Evolutionary conservation across 2,888 invertebrate genomes (phyloP).

Genomic region (Leucania comma): DNA sequence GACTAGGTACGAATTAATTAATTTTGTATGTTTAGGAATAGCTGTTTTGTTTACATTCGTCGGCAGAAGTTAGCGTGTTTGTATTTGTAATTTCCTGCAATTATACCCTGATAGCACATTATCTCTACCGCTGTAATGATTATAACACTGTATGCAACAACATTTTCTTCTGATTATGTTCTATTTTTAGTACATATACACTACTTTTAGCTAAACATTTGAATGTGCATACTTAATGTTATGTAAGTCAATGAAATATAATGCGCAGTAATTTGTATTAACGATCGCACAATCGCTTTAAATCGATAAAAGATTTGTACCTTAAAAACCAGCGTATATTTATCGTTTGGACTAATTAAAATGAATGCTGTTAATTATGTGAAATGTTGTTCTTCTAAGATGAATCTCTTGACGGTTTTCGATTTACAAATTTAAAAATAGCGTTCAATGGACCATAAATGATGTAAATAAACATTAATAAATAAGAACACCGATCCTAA

Average conservation of each 20-base stretch:
- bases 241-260: conserved; percentile 10
- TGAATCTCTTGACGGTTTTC: conserved; percentile 1
- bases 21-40: conserved; percentile 33
- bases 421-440: not conserved
- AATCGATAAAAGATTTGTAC: conserved; percentile 20
- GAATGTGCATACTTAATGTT: conserved; percentile 8
- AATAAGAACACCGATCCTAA: not conserved
- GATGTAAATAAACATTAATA: not conserved
- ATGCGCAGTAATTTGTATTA: conserved; percentile 34
- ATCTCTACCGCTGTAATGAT: conserved; percentile 53
- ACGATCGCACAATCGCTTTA: conserved; percentile 20
- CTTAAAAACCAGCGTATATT: not conserved
- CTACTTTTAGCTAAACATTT: conserved; percentile 21
- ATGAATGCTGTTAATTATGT: not conserved
- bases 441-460: not conserved
- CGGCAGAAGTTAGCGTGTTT: conserved; percentile 37
- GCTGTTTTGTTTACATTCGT: conserved; percentile 39
- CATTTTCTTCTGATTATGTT: conserved; percentile 49
- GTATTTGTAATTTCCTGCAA: conserved; percentile 56
- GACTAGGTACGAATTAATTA: conserved; percentile 16
- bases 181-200: conserved; percentile 49
- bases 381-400: not conserved
- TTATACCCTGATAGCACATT: conserved; percentile 51
- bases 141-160: conserved; percentile 42
- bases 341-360: not conserved